Evolutionary conservation across 1,140 invertebrate genomes (phyloP).

Genomic region (Rhyacophila brunnea): DNA sequence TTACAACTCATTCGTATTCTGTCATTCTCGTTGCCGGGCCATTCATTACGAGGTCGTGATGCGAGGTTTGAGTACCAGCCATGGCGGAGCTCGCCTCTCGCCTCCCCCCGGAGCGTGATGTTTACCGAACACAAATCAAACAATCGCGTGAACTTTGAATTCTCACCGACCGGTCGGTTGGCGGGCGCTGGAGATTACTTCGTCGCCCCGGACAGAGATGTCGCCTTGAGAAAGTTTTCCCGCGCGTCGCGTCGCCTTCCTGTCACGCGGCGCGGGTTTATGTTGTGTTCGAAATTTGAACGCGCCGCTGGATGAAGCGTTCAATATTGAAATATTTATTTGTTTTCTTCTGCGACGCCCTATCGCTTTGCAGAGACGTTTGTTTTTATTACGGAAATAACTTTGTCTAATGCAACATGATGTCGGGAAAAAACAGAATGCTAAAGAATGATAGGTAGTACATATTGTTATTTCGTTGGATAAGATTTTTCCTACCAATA

Average conservation of each 20-base stretch:
- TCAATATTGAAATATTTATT: slow-evolving; percentile 1
- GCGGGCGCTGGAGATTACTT: not conserved
- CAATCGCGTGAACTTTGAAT: slow-evolving; percentile 17
- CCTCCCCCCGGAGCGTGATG: slow-evolving; percentile 18
- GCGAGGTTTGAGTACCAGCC: not conserved
- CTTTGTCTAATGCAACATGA: too few relatives aligned
- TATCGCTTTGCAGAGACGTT: too few relatives aligned
- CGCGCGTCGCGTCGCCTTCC: not conserved
- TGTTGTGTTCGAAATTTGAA: not conserved
- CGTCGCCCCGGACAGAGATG: slow-evolving; percentile 1
- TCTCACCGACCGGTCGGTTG: not conserved
- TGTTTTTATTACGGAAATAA: too few relatives aligned
- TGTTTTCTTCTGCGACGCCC: not conserved
- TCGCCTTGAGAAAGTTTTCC: not conserved
- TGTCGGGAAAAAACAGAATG: too few relatives aligned
- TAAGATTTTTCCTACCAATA: too few relatives aligned
- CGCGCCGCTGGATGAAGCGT: not conserved
- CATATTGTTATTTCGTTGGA: too few relatives aligned
- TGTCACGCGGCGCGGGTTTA: too few relatives aligned
- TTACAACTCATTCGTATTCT: not conserved
- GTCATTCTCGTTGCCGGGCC: slow-evolving; percentile 12
- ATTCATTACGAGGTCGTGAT: slow-evolving; percentile 30
- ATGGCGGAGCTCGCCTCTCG: slow-evolving; percentile 17
- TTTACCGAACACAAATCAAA: slow-evolving; percentile 34
- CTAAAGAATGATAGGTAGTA: too few relatives aligned